Base-by-base conservation (phyloP, 1,140 invertebrate genomes). In the Polypedilum pembai region DNA sequence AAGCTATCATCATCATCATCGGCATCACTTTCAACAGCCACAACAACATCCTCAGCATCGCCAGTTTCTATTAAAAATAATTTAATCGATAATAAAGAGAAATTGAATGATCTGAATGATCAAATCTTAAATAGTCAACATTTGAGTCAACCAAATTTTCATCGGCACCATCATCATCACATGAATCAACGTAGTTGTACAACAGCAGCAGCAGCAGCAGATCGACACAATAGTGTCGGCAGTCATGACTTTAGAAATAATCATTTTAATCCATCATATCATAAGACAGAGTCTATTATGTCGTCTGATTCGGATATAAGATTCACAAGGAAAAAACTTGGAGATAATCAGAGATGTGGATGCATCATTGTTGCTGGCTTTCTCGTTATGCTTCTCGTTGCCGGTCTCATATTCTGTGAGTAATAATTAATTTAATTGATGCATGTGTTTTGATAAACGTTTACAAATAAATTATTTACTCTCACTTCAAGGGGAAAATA, bases 261-360 rank as follows among this genome's bases (percentile, higher is more conserved):
- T 5, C 24, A 33, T 21, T 69, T 69, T 69, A 69, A 69, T 69
- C 65, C 65, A 20, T 69, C 65, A 69, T 21, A 69, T 3, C 83
- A 86, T 45, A 88, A 88, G 45, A 87, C 89, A 12, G 88, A 91
- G 79, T 93, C 91, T 3, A 92, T 92, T 66, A 80, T 93, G 75
- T 93, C 91, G 0, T 91, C 91, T 74, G 91, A 92, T 83, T 93
- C 90, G 76, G 91, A 93, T 82, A 93, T 94, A 78, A 86, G 92
- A 73, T 94, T 93, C 83, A 94, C 92, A 3, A 86, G 91, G 56
- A 87, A 91, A 77, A 93, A 93, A 82, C 82, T 93, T 18, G 90
- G 90, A 75, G 87, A 89, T 18, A 89, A 91, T 76, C 92, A 91
- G 80, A 87, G 90, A 77, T 92, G 91, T 75, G 92, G 92, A 75